Base-by-base conservation (phyloP, 2,888 invertebrate species). In the Bhutanitis thaidina region DNA sequence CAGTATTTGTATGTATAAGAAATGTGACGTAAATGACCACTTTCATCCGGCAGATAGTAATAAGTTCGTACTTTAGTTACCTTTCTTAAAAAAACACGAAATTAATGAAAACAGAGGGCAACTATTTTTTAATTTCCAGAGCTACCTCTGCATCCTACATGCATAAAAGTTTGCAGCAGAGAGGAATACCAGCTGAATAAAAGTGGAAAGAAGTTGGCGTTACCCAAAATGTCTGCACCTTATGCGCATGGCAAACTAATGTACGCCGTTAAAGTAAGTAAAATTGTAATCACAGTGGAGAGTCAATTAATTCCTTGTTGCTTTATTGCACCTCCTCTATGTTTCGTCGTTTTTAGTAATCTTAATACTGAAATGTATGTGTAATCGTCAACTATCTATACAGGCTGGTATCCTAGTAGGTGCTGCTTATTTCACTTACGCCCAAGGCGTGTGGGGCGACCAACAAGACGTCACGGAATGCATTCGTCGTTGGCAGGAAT, bases 361-460 rank as follows among this genome's bases (percentile, higher is more conserved):
- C 49, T 49, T 49, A 35, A 12, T 55, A 53, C 43, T 52, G 50
- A 52, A 41, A 39, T 27, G 30, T 38, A 49, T 36, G 40, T 14
- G 14, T 52, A 48, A 29, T 15, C 5, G 38, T 14, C 4, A 35
- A 20, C 29, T 32, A 7, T 53, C 36, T 64, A 49, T 37, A 10
- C 73, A 86, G 87, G 81, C 87, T 82, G 84, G 81, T 37, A 67
- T 88, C 78, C 78, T 88, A 61, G 80, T 77, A 66, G 80, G 88
- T 49, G 69, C 82, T 56, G 69, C 79, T 57, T 86, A 82, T 68
- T 90, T 86, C 68, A 89, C 89, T 62, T 83, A 84, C 63, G 62
- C 72, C 52, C 87, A 90, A 71, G 89, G 89, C 64, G 76, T 90
- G 56, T 90, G 89, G 90, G 88, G 88, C 59, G 74, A 82, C 59